Percentiles rank a stretch among this genome's conserved stretches.
Evolutionary conservation across 2,113 vertebrate species (phyloP).

Genomic region (Echinops telfairi): DNA sequence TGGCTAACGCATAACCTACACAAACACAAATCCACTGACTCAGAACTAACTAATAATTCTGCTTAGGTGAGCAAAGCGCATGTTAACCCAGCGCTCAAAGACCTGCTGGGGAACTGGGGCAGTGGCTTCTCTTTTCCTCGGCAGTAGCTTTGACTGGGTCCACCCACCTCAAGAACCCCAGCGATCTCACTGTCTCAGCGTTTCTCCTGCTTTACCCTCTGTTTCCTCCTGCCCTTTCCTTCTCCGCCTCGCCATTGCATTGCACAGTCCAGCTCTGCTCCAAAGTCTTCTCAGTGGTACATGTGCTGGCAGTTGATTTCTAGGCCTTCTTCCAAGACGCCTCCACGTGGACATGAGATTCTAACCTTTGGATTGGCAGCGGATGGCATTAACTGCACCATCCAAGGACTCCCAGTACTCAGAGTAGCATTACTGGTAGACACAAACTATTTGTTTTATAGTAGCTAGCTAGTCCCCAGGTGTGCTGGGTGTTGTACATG

Average conservation of each 20-base stretch:
- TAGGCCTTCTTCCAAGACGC: not conserved
- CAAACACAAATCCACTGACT: not conserved
- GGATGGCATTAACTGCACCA: not conserved
- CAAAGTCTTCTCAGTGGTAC: not conserved
- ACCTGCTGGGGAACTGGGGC: not conserved
- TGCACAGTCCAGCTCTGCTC: not conserved
- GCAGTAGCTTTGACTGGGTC: not conserved
- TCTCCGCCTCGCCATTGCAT: not conserved
- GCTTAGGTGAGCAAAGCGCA: not conserved
- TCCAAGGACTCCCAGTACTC: not conserved
- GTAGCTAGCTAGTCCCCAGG: not conserved
- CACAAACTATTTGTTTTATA: not conserved
- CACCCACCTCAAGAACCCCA: not conserved
- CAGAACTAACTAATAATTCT: too few relatives aligned
- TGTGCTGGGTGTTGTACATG: not conserved
- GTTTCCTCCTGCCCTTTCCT: not conserved
- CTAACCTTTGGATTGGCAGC: not conserved
- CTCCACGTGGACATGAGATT: not conserved
- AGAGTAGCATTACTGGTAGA: not conserved
- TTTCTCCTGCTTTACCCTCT: not conserved
- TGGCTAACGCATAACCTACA: not conserved
- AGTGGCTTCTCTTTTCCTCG: not conserved
- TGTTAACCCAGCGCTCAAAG: not conserved
- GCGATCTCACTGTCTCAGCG: not conserved
- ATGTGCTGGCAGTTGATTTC: not conserved